Base-by-base conservation (phyloP, 2,113 vertebrate species). In the Macroglossus sobrinus region DNA sequence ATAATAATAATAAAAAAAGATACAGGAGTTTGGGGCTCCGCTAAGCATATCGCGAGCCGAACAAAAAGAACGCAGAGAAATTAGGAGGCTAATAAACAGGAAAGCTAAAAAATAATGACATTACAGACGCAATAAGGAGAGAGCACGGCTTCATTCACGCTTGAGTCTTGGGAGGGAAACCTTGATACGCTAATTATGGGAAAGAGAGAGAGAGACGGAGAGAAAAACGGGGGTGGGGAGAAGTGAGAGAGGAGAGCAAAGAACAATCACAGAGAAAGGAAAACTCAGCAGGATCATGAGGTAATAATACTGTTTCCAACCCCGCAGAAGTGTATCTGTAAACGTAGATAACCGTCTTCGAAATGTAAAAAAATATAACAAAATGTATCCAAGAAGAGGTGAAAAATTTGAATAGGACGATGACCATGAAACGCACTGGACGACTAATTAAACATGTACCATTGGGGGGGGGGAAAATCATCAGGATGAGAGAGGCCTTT, bases 191-290 rank as follows among this genome's bases (percentile, higher is more conserved):
- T 81, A 76, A 80, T 61, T 72, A 61, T 0, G 16, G 35, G 30
- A 26, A 24, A 57, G 59, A 35, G 9, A 57, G 9, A 19, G 0
- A 7, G n/a, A 47, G 35, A 64, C 21, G 38, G 9, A n/a, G 26
- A n/a, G 5, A 16, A 4, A 19, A 13, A 50, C 47, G 18, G 1
- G 7, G 7, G 33, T 6, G 4, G 38, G 0, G 5, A 7, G 4
- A 5, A 0, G 7, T 2, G 18, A 50, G 10, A 33, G 40, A 19
- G 33, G 30, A 14, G 6, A 18, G 6, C 0, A 26, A 16, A 14
- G 7, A 16, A 19, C 0, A 22, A 13, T 11, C 79, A 3, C 26
- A 4, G 1, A 6, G 2, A 15, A 82, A 22, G 28, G n/a, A 11
- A 14, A 74, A 50, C 24, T 6, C 6, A 5, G 30, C 38, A 22